A percentile compares a stretch with the other conserved stretches of the same genome.
Evolutionary conservation across 2,797 vertebrate genomes (phyloP).

Genomic region (Propithecus perrieri): DNA sequence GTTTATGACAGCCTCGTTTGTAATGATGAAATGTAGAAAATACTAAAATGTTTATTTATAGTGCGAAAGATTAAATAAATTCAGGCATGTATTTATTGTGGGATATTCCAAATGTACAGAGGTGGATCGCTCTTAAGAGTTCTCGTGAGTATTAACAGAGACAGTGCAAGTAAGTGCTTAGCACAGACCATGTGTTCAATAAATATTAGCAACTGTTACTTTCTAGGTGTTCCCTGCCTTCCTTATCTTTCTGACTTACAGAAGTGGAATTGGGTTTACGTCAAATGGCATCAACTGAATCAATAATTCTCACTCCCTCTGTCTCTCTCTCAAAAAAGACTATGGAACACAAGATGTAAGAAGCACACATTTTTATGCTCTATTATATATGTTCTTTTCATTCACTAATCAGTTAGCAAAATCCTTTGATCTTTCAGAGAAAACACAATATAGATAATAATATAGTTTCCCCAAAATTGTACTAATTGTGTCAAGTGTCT

Average conservation of each 20-base stretch:
- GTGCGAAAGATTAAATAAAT: background rate
- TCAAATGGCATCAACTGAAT: background rate
- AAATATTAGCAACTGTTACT: background rate
- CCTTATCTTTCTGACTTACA: background rate
- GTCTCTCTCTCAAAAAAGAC: background rate
- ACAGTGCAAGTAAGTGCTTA: background rate
- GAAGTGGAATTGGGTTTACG: background rate
- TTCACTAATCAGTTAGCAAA: background rate
- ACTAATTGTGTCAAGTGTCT: background rate
- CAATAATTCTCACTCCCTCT: background rate
- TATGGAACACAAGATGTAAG: background rate
- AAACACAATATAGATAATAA: background rate
- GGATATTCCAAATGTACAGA: background rate
- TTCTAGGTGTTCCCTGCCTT: background rate
- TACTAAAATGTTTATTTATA: background rate
- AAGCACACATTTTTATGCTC: background rate
- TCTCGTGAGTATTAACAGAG: background rate
- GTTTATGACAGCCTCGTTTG: background rate
- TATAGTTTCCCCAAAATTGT: background rate
- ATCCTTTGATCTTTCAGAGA: background rate
- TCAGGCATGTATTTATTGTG: background rate
- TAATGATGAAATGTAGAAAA: background rate
- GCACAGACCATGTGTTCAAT: background rate
- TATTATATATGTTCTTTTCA: background rate
- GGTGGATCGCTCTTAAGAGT: background rate